These are phyloP conservation scores for Sebastes alutus DNA, from an alignment of 2,797 vertebrate species.

Conservation along the genomic window DNA sequence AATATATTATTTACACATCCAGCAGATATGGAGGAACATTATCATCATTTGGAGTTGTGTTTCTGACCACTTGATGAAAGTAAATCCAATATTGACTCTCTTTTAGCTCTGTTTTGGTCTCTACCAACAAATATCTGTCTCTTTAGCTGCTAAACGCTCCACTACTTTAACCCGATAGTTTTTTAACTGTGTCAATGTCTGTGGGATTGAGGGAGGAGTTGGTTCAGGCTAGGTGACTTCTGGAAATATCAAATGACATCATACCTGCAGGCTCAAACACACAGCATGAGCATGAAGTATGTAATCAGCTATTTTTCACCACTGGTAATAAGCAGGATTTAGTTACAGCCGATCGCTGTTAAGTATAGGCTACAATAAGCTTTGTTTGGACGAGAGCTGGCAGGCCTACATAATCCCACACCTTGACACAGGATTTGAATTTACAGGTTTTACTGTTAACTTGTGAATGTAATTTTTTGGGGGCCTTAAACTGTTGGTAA, in stretches of 20 bases:
- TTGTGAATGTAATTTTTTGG: neutral
- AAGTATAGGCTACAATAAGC: neutral
- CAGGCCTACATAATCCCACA: slow-evolving; percentile 5
- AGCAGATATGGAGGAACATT: no score
- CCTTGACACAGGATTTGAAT: neutral
- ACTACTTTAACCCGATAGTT: no score
- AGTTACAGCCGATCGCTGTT: slow-evolving; percentile 2
- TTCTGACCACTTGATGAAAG: neutral
- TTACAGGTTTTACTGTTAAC: neutral
- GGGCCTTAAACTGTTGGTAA: neutral
- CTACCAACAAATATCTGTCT: neutral
- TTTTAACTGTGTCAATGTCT: neutral
- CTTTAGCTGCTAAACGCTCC: neutral
- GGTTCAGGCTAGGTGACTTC: neutral
- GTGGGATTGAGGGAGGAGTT: neutral
- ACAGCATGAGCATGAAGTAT: neutral
- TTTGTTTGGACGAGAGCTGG: slow-evolving; percentile 33
- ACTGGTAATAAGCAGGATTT: slow-evolving; percentile 22
- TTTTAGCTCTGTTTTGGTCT: neutral
- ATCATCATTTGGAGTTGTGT: no score
- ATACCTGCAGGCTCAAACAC: slow-evolving; percentile 3
- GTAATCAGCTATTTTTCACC: slow-evolving; percentile 21
- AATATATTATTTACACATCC: no score
- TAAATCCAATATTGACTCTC: neutral
- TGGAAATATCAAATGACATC: slow-evolving; percentile 20